Conservation (phyloP, 2,113 vertebrate genomes). For the Microcebus ravelobensis region DNA sequence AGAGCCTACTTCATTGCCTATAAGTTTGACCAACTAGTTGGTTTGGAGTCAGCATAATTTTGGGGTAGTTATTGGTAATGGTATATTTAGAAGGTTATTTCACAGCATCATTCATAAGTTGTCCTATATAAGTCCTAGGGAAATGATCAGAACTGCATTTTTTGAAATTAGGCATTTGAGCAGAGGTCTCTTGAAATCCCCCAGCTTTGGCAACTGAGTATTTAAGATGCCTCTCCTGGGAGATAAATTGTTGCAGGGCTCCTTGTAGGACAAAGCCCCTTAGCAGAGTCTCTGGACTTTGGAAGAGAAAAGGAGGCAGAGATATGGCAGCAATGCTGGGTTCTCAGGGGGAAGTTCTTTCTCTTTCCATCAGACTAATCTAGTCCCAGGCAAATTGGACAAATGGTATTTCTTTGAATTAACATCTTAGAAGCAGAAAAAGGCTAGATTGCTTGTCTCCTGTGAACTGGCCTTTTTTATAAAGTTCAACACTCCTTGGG, state of each 20-base stretch:
- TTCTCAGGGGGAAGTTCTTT: background rate
- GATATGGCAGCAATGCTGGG: accelerated
- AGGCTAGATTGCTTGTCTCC: background rate
- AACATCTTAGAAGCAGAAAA: background rate
- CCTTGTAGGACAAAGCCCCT: background rate
- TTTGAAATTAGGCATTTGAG: background rate
- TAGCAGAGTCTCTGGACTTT: background rate
- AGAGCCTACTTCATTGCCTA: background rate
- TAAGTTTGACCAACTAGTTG: background rate
- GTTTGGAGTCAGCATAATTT: background rate
- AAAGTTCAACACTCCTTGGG: background rate
- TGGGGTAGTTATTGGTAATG: background rate
- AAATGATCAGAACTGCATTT: background rate
- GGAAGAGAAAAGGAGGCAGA: background rate
- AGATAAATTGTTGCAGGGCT: too few relatives aligned
- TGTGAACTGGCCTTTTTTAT: background rate
- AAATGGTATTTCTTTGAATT: background rate
- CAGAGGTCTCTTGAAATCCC: background rate
- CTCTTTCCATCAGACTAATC: background rate
- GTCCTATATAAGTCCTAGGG: background rate
- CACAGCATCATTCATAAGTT: background rate
- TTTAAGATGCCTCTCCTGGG: background rate
- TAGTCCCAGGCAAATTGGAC: background rate
- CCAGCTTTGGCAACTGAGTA: background rate
- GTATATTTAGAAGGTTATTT: background rate